These are phyloP conservation scores for Bergia puertoricense DNA, from an alignment of 92 coral and sea anemone genomes.

Conservation along the genomic window DNA sequence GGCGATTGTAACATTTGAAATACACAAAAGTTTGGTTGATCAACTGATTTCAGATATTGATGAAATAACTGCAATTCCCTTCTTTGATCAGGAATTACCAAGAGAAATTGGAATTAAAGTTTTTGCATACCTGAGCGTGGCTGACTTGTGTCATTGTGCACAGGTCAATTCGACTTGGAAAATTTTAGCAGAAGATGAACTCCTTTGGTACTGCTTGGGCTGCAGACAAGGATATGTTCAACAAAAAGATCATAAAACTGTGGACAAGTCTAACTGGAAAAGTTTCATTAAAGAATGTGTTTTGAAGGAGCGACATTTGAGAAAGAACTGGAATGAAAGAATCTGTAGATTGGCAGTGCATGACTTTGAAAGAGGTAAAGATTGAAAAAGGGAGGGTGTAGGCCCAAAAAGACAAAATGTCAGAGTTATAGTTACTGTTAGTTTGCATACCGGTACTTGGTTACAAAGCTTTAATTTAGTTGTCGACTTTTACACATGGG, in stretches of 20 bases:
- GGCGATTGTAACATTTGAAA: background rate
- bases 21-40: constrained; percentile 62
- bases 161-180: constrained; percentile 86
- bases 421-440: no score
- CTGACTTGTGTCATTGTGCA: constrained; percentile 81
- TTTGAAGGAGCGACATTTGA: constrained; percentile 57
- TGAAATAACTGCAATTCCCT: constrained; percentile 83
- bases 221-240: constrained; percentile 61
- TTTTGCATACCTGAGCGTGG: constrained; percentile 62
- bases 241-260: background rate
- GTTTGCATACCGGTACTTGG: no score
- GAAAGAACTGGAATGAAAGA: constrained; percentile 91
- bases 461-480: no score
- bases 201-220: constrained; percentile 78
- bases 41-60: constrained; percentile 92
- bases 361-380: constrained; percentile 94
- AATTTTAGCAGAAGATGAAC: constrained; percentile 81
- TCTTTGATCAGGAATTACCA: constrained; percentile 88
- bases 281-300: constrained; percentile 56
- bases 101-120: constrained; percentile 86
- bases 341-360: constrained; percentile 69
- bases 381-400: background rate
- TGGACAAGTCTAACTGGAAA: constrained; percentile 76
- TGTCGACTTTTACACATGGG: no score
- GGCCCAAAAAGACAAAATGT: no score